A percentile compares a stretch with the other conserved stretches of the same genome.
phyloP scores from a whole-genome alignment of 2,888 invertebrate genomes.

The Ametastegia equiseti region DNA sequence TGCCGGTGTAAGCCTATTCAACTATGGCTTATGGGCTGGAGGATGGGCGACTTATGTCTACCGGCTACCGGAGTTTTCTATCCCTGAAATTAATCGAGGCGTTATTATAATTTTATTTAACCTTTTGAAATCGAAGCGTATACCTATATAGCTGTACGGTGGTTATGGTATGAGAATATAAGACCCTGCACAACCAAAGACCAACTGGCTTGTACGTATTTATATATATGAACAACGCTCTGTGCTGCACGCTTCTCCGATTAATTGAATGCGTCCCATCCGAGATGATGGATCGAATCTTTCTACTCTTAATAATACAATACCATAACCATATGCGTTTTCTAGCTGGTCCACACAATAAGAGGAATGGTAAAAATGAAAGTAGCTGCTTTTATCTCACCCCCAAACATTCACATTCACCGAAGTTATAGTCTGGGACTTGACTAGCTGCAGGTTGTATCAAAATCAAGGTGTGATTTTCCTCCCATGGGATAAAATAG shows the following conservation, averaged over 20 bases:
- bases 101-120: constrained; percentile 72
- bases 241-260: constrained; percentile 28
- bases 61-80: constrained; percentile 69
- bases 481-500: not conserved
- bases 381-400: too few relatives aligned
- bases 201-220: too few relatives aligned
- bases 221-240: constrained; percentile 17
- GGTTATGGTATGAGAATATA: not conserved
- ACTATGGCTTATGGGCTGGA: constrained; percentile 65
- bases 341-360: too few relatives aligned
- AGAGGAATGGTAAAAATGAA: too few relatives aligned
- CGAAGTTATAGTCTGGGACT: too few relatives aligned
- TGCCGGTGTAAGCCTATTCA: constrained; percentile 68
- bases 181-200: too few relatives aligned
- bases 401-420: too few relatives aligned
- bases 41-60: constrained; percentile 43
- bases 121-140: constrained; percentile 58
- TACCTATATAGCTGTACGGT: constrained; percentile 14
- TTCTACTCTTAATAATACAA: not conserved
- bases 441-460: too few relatives aligned
- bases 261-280: constrained; percentile 46
- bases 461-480: too few relatives aligned
- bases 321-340: not conserved
- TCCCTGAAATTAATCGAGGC: constrained; percentile 71
- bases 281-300: constrained; percentile 45